phyloP scores from a whole-genome alignment of 1,140 invertebrate genomes.

The Matsumurasca onukii region DNA sequence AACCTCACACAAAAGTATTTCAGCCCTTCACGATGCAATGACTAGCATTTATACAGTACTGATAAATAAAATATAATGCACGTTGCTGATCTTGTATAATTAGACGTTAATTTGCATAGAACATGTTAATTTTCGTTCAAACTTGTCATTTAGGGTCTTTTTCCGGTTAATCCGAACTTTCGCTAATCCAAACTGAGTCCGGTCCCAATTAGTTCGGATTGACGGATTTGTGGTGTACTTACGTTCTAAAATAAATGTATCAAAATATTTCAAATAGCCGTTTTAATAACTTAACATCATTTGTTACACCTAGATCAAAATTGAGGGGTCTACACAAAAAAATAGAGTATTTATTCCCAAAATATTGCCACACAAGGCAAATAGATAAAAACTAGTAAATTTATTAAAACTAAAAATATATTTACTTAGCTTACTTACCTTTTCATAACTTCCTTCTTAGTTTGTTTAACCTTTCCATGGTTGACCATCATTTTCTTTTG shows the following conservation, averaged over 20 bases:
- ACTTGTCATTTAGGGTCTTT: too few species aligned
- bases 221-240: too few species aligned
- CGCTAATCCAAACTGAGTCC: too few species aligned
- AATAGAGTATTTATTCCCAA: neutral
- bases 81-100: too few species aligned
- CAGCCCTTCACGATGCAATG: too few species aligned
- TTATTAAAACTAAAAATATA: constrained; percentile 13
- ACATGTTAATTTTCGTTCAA: too few species aligned
- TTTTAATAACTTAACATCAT: neutral
- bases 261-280: neutral
- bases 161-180: too few species aligned
- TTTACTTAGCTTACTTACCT: constrained; percentile 40
- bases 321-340: neutral
- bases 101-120: too few species aligned
- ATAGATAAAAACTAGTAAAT: neutral
- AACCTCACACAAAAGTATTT: too few species aligned
- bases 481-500: constrained; percentile 47
- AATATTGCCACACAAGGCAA: neutral
- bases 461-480: constrained; percentile 44
- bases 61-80: too few species aligned
- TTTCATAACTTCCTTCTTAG: constrained; percentile 42
- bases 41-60: too few species aligned
- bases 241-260: neutral
- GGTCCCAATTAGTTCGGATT: too few species aligned
- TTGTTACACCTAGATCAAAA: neutral